Base-by-base conservation (phyloP, 2,888 invertebrate species). In the Caenorhabditis uteleia region DNA sequence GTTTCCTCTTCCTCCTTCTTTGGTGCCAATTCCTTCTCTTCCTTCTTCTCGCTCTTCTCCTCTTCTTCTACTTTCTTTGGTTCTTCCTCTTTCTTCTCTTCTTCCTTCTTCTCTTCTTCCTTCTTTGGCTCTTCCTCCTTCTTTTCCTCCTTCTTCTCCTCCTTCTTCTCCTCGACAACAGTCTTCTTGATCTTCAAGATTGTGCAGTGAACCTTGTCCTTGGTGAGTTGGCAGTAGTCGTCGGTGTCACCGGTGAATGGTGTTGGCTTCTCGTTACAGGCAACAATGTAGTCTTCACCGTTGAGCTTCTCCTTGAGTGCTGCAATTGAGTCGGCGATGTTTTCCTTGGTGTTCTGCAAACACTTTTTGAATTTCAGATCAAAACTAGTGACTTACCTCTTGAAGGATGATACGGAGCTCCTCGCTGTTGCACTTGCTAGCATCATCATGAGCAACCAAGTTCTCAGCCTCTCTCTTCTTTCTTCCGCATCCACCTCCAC, bases 221-320 rank as follows among this genome's bases (percentile, higher is more conserved):
- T 56, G 42, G 66, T 56, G 25, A 60, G 8, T 45, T 54, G 57
- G 46, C 72, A 72, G 72, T 57, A 72, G 43, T 72, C 72, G 40
- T 72, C 72, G 40, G 62, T 59, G 16, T 72, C 67, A 43, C 68
- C 72, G 48, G 59, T 54, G 67, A 69, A 72, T 55, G 62, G 59
- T 49, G 68, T 44, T 39, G 62, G 59, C 56, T 72, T 72, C 54
- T 68, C 64, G 62, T 58, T 67, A 43, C 72, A 72, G 36, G 60
- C 40, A 27, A 72, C 64, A 26, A 72, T 62, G 45, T 48, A 68
- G 43, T 72, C 72, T 34, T 39, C 14, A 7, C 55, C 55, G 26
- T 34, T 46, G 23, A 71, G 44, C 42, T 68, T 50, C 51, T 53
- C 60, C 55, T 72, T 68, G 58, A 72, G 51, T 26, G 57, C 49